Percentiles rank a stretch among this genome's conserved stretches.
Conservation (phyloP, 1,140 invertebrate species). For the Formica selysi region DNA sequence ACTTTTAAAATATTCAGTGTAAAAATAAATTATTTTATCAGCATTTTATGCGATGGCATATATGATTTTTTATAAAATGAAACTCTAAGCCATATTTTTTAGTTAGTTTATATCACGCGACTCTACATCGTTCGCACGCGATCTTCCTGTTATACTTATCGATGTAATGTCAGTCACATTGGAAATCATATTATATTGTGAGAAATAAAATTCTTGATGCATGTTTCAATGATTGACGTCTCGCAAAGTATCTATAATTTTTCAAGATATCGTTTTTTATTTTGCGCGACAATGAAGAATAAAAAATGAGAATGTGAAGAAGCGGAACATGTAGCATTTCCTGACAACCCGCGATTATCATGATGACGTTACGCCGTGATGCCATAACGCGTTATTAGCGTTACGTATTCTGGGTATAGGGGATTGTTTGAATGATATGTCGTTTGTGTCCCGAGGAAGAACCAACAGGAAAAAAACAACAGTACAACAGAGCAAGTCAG, state of each 20-base stretch:
- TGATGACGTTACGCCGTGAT: not conserved
- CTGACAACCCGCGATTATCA: conserved; percentile 20
- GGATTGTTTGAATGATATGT: not conserved
- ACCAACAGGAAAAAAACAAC: not conserved
- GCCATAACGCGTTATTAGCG: not conserved
- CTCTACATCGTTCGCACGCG: not conserved
- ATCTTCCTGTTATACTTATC: conserved; percentile 12
- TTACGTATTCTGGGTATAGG: not conserved
- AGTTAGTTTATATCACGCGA: not conserved
- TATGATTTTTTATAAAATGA: not conserved
- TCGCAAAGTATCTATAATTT: conserved; percentile 7
- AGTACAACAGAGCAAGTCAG: not conserved
- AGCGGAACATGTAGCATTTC: no score
- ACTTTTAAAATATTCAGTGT: no score
- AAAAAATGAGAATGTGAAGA: not conserved
- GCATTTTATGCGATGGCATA: no score
- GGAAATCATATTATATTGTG: not conserved
- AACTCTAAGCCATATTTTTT: not conserved
- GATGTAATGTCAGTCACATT: not conserved
- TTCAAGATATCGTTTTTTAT: not conserved
- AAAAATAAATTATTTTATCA: no score
- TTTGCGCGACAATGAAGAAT: not conserved
- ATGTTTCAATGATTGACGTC: not conserved
- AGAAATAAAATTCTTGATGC: not conserved
- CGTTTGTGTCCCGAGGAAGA: not conserved